Conservation (phyloP, 2,113 vertebrate genomes). For the Aythya baeri region DNA sequence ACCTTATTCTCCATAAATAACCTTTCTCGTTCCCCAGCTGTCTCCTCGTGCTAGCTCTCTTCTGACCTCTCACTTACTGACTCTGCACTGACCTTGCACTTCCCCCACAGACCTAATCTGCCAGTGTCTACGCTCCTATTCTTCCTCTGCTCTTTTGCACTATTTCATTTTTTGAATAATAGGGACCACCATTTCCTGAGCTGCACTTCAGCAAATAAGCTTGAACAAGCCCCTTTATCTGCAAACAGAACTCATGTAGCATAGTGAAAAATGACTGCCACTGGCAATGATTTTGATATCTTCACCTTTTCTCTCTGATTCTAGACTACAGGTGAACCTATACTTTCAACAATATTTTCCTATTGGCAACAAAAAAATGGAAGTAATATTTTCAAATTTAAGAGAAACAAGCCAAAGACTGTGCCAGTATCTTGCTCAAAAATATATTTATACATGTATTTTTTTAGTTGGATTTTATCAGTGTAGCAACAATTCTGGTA, state of each 20-base stretch:
- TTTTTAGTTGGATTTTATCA: neutral
- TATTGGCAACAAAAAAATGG: neutral
- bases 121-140: neutral
- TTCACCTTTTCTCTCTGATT: neutral
- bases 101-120: conserved; percentile 24
- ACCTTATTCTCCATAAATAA: conserved; percentile 51
- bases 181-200: conserved; percentile 20
- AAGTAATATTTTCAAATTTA: neutral
- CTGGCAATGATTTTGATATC: neutral
- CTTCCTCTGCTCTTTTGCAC: conserved; percentile 38
- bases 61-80: conserved; percentile 49
- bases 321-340: neutral
- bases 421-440: neutral
- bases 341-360: neutral
- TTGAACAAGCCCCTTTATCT: neutral
- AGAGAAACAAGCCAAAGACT: neutral
- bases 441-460: neutral
- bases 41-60: conserved; percentile 17
- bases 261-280: neutral
- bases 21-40: conserved; percentile 39
- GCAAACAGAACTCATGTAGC: neutral
- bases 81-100: conserved; percentile 40
- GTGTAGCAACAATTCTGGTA: neutral
- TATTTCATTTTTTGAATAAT: neutral
- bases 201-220: neutral